Evolutionary conservation across 2,888 invertebrate genomes (phyloP).

Genomic region (Cephus rjabovi): DNA sequence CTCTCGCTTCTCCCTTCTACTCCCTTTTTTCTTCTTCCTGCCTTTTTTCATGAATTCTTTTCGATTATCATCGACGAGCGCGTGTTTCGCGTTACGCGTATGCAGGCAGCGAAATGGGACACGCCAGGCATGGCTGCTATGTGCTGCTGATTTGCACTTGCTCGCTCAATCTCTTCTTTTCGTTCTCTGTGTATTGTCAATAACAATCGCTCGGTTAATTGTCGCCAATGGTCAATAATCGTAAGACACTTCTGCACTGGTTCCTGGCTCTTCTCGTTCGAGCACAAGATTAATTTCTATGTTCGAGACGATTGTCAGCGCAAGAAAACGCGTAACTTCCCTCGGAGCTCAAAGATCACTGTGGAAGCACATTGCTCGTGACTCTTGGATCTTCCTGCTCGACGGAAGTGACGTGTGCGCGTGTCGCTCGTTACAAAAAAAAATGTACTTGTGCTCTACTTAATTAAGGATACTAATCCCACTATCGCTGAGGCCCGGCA

Average conservation of each 20-base stretch:
- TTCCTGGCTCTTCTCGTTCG: constrained; percentile 1
- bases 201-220: not conserved
- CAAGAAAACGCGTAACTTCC: too few species aligned
- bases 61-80: too few species aligned
- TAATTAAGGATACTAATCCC: constrained; percentile 27
- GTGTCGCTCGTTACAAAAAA: not conserved
- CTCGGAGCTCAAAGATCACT: not conserved
- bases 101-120: constrained; percentile 4
- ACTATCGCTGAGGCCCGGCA: constrained; percentile 30
- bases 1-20: constrained; percentile 20
- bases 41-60: constrained; percentile 2
- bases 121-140: constrained; percentile 16
- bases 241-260: constrained; percentile 1
- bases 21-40: not conserved
- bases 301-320: not conserved
- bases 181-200: constrained; percentile 2
- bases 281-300: not conserved
- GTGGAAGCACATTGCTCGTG: not conserved
- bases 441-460: not conserved
- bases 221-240: not conserved
- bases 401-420: not conserved
- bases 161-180: not conserved
- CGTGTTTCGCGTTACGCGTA: too few species aligned
- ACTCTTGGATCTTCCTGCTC: not conserved
- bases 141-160: constrained; percentile 23